Conservation (phyloP, 2,888 invertebrate species). For the Acleris emargana region DNA sequence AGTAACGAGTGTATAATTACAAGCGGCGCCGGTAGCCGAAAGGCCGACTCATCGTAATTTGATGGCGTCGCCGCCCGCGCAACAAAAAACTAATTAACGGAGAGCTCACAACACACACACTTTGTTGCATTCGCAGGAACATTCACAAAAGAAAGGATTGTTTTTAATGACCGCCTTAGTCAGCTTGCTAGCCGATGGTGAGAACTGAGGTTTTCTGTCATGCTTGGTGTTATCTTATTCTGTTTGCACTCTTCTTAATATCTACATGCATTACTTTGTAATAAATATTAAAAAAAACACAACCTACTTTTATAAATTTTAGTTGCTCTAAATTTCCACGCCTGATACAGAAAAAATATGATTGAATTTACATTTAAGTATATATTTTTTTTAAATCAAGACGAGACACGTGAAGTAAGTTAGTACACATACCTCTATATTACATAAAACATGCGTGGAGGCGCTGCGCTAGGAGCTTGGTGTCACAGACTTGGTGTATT, state of each 20-base stretch:
- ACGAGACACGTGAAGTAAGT: neutral
- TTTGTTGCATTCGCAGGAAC: constrained; percentile 67
- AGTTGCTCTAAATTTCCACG: no score
- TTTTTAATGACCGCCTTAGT: neutral
- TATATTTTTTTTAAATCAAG: neutral
- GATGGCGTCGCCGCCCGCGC: constrained; percentile 73
- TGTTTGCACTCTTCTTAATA: no score
- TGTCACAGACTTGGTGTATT: constrained; percentile 18
- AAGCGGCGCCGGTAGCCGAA: constrained; percentile 77
- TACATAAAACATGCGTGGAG: constrained; percentile 26
- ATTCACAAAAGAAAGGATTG: constrained; percentile 49
- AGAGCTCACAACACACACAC: constrained; percentile 51
- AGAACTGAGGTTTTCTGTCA: neutral
- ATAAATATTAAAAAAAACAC: no score
- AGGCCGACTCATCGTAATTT: constrained; percentile 84
- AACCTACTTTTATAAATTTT: no score
- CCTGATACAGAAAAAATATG: no score
- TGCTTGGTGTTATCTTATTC: neutral
- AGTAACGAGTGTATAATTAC: constrained; percentile 84
- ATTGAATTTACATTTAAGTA: no score
- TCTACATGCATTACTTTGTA: no score
- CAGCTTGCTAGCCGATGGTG: neutral
- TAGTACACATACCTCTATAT: neutral
- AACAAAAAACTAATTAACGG: constrained; percentile 83
- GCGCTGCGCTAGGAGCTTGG: constrained; percentile 17